Conservation (phyloP, 2,888 invertebrate species). For the Agonum fuliginosum region DNA sequence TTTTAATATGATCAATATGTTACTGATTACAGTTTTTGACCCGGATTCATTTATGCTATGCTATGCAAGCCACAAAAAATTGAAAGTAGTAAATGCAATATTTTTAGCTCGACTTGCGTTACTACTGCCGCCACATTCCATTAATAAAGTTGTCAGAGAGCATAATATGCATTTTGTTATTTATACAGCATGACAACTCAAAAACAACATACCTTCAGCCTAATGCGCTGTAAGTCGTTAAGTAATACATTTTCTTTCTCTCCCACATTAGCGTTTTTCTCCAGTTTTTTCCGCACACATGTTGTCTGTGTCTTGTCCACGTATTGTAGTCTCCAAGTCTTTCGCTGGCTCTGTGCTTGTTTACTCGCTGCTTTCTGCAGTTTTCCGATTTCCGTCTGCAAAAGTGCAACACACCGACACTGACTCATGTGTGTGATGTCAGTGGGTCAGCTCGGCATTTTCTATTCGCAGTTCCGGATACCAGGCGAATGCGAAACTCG, state of each 20-base stretch:
- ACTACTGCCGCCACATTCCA: too few relatives aligned
- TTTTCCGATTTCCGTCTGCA: not conserved
- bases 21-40: too few relatives aligned
- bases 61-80: too few relatives aligned
- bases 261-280: too few relatives aligned
- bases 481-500: not conserved
- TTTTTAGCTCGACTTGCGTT: too few relatives aligned
- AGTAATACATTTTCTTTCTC: not conserved
- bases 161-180: too few relatives aligned
- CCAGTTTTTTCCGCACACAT: not conserved
- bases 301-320: not conserved
- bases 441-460: constrained; percentile 56
- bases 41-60: too few relatives aligned
- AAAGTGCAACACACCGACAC: constrained; percentile 10
- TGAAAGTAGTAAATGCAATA: too few relatives aligned
- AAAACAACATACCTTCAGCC: too few relatives aligned
- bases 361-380: not conserved
- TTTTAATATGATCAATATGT: too few relatives aligned
- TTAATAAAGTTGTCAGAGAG: too few relatives aligned
- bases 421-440: constrained; percentile 53
- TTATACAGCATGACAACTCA: too few relatives aligned
- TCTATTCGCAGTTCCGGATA: constrained; percentile 54
- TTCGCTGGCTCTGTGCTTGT: not conserved
- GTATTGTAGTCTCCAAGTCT: not conserved
- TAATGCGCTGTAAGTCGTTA: not conserved